A percentile compares a stretch with the other conserved stretches of the same genome.
These are phyloP conservation scores for Saguinus imperator DNA, from an alignment of 2,113 vertebrate genomes.

Conservation along the genomic window DNA sequence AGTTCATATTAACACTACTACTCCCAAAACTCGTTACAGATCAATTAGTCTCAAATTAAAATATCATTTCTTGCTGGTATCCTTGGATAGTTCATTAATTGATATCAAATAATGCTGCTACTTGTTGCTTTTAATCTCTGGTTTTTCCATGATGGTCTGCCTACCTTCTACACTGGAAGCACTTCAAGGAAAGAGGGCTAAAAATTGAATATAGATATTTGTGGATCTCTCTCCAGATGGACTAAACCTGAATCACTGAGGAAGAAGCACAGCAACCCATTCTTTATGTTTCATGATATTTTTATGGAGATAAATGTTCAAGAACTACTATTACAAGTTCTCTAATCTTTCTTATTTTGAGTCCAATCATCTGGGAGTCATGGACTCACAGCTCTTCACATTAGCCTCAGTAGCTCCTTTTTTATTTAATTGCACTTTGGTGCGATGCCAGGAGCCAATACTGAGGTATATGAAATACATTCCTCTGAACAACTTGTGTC, in stretches of 20 bases:
- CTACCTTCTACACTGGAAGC: background rate
- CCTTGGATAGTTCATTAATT: background rate
- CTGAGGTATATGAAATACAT: rapidly evolving
- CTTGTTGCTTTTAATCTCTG: background rate
- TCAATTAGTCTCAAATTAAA: background rate
- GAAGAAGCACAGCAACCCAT: background rate
- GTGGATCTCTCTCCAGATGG: background rate
- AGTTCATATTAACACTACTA: background rate
- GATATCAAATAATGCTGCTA: background rate
- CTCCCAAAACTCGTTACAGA: background rate
- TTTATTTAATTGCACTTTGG: background rate
- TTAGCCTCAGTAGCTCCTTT: background rate
- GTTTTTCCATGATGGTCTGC: background rate
- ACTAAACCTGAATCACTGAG: background rate
- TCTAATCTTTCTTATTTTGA: background rate
- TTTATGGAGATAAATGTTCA: background rate
- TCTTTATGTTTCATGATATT: background rate
- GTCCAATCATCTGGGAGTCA: background rate
- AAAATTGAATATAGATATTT: background rate
- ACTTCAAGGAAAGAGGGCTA: background rate
- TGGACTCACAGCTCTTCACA: background rate
- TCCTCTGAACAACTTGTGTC: background rate
- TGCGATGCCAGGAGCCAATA: background rate
- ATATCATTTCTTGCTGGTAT: background rate
- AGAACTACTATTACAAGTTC: background rate